These are phyloP conservation scores for Trematocara marginatum DNA, from an alignment of 2,113 vertebrate species.

Conservation along the genomic window DNA sequence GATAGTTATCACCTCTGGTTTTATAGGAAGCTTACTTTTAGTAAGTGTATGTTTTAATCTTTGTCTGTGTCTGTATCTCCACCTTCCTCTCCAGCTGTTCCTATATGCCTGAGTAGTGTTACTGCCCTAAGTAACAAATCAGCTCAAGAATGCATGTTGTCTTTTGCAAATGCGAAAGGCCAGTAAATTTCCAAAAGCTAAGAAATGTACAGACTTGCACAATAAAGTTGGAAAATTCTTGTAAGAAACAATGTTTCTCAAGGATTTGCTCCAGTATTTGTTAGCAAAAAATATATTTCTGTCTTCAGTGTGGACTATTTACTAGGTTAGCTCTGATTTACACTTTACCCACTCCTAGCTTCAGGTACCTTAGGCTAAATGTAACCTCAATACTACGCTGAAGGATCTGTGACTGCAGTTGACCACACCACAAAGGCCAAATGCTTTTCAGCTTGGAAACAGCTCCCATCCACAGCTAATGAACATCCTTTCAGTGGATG, in stretches of 20 bases:
- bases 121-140: conserved; percentile 78
- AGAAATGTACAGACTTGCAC: conserved; percentile 76
- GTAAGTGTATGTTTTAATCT: not conserved
- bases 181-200: conserved; percentile 81
- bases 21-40: not conserved
- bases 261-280: not conserved
- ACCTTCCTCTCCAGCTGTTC: conserved; percentile 33
- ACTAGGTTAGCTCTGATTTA: conserved; percentile 62
- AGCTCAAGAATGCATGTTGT: conserved; percentile 80
- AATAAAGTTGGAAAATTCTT: conserved; percentile 35
- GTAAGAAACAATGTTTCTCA: not conserved
- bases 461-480: conserved; percentile 23
- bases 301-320: conserved; percentile 77
- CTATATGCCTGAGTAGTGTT: conserved; percentile 49
- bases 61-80: not conserved
- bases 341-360: not conserved
- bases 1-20: not conserved
- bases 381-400: not conserved
- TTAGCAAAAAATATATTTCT: conserved; percentile 25
- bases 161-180: conserved; percentile 78
- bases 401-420: not conserved
- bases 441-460: not conserved
- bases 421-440: not conserved
- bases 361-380: conserved; percentile 9
- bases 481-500: conserved; percentile 43